Evolutionary conservation across 2,113 vertebrate species (phyloP), one percentile per base, ranked within the genome.

Genomic region (Sinocyclocheilus maitianheensis): DNA sequence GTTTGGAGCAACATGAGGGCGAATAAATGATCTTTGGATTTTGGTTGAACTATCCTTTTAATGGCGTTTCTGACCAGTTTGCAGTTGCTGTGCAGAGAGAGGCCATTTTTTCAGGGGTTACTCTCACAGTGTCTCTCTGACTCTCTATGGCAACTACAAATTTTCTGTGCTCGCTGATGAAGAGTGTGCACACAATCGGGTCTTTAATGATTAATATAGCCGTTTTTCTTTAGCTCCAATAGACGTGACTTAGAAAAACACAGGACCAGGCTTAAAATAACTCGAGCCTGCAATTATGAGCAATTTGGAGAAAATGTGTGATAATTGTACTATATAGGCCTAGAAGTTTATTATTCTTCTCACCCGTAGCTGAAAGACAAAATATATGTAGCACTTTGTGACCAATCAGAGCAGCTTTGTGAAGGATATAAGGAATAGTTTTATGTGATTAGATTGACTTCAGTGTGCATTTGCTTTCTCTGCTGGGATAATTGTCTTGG

Each of bases 261-360:
- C n/a, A 22, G 51, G 13, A 79, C 53, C 22, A 46, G 6, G 85
- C 83, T 86, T 87, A 85, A 84, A 79, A 84, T 83, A 60, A 14
- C 84, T 55, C 10, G 30, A 65, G 22, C 83, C 85, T 86, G 86
- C 84, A 89, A 90, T 92, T 77, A 85, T 67, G 83, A 37, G 77
- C 79, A 85, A 87, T 89, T 90, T 88, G 62, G 69, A 80, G 62
- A 7, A 91, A 89, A 84, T 79, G 82, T 83, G 37, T 89, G 79
- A 86, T 88, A 84, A 90, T 89, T 76, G 65, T 69, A 40, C 37
- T 58, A 69, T 85, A 51, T 75, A 75, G 79, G 34, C 13, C 58
- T 51, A 75, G 74, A 48, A 20, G 67, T 89, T 89, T 90, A 82
- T 91, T 91, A 87, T 91, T 85, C 58, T 81, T 91, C 79, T 81